phyloP scores from a whole-genome alignment of 2,797 vertebrate genomes.

The Sciaenops ocellatus region DNA sequence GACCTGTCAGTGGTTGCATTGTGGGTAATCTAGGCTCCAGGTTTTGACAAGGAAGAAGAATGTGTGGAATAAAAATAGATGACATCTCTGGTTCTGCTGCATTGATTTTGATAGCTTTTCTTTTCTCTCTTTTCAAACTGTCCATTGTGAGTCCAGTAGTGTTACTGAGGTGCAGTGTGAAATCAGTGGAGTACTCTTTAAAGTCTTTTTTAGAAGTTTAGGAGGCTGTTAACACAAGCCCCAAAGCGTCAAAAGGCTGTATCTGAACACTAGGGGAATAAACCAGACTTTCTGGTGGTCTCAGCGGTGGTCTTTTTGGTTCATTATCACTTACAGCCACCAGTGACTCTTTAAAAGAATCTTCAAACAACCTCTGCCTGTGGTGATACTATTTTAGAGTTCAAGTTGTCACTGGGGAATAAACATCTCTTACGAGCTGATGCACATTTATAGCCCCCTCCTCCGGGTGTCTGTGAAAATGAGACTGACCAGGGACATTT shows the following conservation, averaged over 20 bases:
- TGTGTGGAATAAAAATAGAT: neutral
- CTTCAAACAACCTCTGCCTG: constrained; percentile 46
- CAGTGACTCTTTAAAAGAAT: constrained; percentile 60
- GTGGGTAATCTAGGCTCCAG: neutral
- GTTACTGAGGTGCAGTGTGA: neutral
- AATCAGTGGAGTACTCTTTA: neutral
- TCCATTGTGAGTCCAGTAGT: neutral
- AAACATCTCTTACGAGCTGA: constrained; percentile 41
- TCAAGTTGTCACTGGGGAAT: constrained; percentile 46
- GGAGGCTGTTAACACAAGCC: constrained; percentile 18
- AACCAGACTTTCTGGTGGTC: constrained; percentile 22
- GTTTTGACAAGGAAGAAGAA: neutral
- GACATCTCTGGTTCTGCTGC: neutral
- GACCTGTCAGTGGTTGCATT: neutral
- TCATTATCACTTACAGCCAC: constrained; percentile 55
- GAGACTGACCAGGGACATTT: constrained; percentile 46
- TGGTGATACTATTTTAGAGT: constrained; percentile 59
- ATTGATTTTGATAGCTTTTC: neutral
- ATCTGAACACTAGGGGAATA: constrained; percentile 37
- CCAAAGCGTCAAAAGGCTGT: neutral
- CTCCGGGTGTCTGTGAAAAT: constrained; percentile 32
- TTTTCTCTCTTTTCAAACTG: neutral
- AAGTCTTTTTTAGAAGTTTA: constrained; percentile 38
- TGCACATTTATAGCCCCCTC: constrained; percentile 38
- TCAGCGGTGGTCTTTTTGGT: constrained; percentile 48